Evolutionary conservation across 37 sponge, comb jelly and placozoan genomes (phyloP).

Genomic region (Petrosia ficiformis): DNA sequence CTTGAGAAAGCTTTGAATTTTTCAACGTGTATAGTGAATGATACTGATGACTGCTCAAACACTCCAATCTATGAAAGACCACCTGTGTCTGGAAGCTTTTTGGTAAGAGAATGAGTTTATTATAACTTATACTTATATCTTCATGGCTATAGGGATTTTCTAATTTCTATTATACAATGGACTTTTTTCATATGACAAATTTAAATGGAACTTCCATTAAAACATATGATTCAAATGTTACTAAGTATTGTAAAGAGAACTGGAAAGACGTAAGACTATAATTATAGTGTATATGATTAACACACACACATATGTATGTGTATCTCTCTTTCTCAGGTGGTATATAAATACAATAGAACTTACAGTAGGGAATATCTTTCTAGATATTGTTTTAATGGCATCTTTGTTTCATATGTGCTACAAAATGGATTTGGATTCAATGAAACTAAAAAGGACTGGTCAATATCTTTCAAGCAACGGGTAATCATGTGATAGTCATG

Average conservation of each 20-base stretch:
- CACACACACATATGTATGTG: neutral
- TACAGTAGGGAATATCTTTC: too few species aligned
- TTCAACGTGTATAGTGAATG: neutral
- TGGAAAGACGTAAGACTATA: neutral
- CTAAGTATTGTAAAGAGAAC: neutral
- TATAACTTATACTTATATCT: too few species aligned
- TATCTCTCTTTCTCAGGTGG: too few species aligned
- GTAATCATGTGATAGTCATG: conserved; percentile 7
- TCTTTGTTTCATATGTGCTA: conserved; percentile 22
- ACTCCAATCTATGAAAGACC: too few species aligned
- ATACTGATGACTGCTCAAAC: too few species aligned
- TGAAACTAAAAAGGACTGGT: conserved; percentile 14
- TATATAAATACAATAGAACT: too few species aligned
- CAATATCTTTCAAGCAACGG: conserved; percentile 14
- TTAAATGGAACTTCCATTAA: neutral
- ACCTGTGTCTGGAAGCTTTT: too few species aligned
- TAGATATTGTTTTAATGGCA: conserved; percentile 59
- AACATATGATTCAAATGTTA: neutral
- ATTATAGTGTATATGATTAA: neutral
- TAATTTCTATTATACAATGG: conserved; percentile 10
- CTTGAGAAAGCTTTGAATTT: neutral
- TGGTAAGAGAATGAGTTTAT: too few species aligned
- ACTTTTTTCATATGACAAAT: neutral
- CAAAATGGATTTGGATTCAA: conserved; percentile 44
- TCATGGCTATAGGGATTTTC: conserved; percentile 23